These are phyloP conservation scores for Gulo gulo DNA, from an alignment of 2,113 vertebrate species.

Conservation along the genomic window DNA sequence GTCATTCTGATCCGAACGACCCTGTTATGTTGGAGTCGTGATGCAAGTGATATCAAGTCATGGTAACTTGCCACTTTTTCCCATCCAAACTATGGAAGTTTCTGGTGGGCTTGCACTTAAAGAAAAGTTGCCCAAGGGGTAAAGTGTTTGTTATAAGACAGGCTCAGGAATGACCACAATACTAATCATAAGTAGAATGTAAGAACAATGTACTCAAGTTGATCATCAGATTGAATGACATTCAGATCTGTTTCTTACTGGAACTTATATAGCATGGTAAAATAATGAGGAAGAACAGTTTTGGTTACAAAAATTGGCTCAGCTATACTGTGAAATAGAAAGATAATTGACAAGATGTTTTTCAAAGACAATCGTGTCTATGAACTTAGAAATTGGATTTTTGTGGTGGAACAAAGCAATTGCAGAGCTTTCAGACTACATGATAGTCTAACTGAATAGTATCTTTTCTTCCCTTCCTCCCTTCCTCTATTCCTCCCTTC, in stretches of 20 bases:
- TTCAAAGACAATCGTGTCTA: not conserved
- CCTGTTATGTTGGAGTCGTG: constrained; percentile 15
- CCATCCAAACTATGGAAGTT: constrained; percentile 6
- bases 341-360: not conserved
- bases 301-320: not conserved
- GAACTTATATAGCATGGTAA: not conserved
- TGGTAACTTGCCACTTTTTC: constrained; percentile 18
- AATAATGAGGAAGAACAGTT: not conserved
- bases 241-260: not conserved
- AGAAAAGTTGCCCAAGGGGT: not conserved
- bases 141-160: not conserved
- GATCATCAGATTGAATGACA: constrained; percentile 21
- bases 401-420: not conserved
- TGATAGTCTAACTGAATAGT: not conserved
- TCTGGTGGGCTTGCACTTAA: not conserved
- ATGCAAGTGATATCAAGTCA: constrained; percentile 40
- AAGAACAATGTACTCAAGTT: not conserved
- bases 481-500: not conserved
- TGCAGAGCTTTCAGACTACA: not conserved
- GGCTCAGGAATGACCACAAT: not conserved
- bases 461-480: not conserved
- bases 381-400: not conserved
- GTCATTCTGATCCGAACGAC: constrained; percentile 36
- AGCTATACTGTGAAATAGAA: not conserved
- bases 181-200: not conserved